These are phyloP conservation scores for Numenius arquata DNA, from an alignment of 2,113 vertebrate genomes.

Conservation along the genomic window DNA sequence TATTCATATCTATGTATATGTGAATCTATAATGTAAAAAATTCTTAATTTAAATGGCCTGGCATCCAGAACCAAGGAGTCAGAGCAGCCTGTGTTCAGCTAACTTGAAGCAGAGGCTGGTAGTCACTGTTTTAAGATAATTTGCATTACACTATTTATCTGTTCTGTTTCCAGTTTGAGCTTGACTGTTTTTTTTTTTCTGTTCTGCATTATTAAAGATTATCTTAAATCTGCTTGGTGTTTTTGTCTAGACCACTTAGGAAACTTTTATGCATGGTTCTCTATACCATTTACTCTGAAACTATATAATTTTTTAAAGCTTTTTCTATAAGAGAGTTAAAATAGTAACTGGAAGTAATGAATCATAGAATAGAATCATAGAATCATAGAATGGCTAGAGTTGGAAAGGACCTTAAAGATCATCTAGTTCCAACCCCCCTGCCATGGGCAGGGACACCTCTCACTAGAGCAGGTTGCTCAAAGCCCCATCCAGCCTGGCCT, in stretches of 20 bases:
- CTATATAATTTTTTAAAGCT: neutral
- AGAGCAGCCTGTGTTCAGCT: neutral
- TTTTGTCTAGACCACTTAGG: neutral
- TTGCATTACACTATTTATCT: neutral
- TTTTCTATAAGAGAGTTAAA: neutral
- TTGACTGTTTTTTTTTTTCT: neutral
- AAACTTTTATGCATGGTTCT: neutral
- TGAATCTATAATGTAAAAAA: neutral
- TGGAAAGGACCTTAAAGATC: too few relatives aligned
- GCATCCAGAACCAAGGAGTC: neutral
- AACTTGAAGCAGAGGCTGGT: neutral
- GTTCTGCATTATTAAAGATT: neutral
- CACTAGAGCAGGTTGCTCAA: too few relatives aligned
- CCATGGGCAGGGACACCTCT: too few relatives aligned
- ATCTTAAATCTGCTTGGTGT: neutral
- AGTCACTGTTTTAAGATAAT: neutral
- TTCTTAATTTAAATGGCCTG: neutral
- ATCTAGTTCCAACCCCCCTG: too few relatives aligned
- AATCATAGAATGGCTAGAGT: too few relatives aligned
- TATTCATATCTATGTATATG: neutral
- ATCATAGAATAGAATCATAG: too few relatives aligned
- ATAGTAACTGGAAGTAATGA: neutral
- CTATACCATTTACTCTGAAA: neutral
- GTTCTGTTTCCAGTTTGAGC: neutral
- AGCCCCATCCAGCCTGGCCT: too few relatives aligned